phyloP scores from a whole-genome alignment of 2,113 vertebrate genomes.

The Corythoichthys haematopterus region DNA sequence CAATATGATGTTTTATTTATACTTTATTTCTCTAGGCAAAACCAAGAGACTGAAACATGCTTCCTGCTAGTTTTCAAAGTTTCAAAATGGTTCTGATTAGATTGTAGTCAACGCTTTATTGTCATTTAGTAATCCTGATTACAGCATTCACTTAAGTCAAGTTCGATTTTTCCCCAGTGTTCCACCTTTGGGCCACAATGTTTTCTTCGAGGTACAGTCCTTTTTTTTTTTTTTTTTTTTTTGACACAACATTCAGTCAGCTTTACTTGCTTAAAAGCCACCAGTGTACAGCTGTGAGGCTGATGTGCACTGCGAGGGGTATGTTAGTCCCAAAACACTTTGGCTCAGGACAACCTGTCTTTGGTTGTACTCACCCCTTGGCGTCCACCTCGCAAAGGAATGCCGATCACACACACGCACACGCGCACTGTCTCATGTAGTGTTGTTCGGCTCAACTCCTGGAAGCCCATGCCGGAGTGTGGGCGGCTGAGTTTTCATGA shows the following conservation, averaged over 20 bases:
- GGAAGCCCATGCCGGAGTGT: conserved; percentile 55
- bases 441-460: conserved; percentile 56
- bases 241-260: conserved; percentile 40
- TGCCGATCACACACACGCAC: conserved; percentile 33
- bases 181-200: not conserved
- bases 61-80: not conserved
- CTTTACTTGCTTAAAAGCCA: conserved; percentile 39
- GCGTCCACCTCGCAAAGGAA: conserved; percentile 60
- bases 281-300: conserved; percentile 46
- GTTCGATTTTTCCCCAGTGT: conserved; percentile 29
- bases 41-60: not conserved
- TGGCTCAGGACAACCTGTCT: conserved; percentile 58
- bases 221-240: conserved; percentile 5
- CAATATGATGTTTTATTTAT: not conserved
- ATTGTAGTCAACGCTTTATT: not conserved
- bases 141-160: not conserved
- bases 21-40: not conserved
- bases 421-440: conserved; percentile 27
- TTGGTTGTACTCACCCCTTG: conserved; percentile 44
- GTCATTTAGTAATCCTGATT: not conserved
- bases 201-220: conserved; percentile 18
- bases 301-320: conserved; percentile 30
- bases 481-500: conserved; percentile 68
- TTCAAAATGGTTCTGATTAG: conserved; percentile 12
- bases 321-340: conserved; percentile 51